Percentiles rank a stretch among this genome's conserved stretches.
Evolutionary conservation across 2,888 invertebrate genomes (phyloP).

Genomic region (Bombyx huttoni): DNA sequence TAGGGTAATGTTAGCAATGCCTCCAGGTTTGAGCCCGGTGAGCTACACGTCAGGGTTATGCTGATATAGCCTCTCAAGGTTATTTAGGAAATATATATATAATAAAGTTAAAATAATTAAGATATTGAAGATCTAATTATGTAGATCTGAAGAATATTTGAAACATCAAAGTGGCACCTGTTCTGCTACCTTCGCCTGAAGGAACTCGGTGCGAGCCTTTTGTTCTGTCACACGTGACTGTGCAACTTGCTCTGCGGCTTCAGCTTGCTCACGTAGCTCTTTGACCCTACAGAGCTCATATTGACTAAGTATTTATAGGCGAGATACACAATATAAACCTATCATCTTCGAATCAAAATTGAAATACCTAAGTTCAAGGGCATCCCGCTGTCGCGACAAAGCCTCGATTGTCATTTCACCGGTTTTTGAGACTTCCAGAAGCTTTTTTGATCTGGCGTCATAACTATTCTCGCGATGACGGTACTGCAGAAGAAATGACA

Average conservation of each 20-base stretch:
- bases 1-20: too few species aligned
- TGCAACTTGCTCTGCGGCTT: constrained; percentile 25
- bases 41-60: too few species aligned
- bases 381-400: constrained; percentile 51
- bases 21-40: too few species aligned
- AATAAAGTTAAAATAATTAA: too few species aligned
- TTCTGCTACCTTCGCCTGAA: constrained; percentile 48
- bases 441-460: constrained; percentile 49
- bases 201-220: constrained; percentile 25
- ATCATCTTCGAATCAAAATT: too few species aligned
- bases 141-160: constrained; percentile 7
- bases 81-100: too few species aligned
- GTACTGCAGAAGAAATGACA: constrained; percentile 25
- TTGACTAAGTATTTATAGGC: too few species aligned
- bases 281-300: constrained; percentile 32
- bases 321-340: too few species aligned
- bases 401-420: constrained; percentile 54
- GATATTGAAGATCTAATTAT: neutral
- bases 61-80: too few species aligned
- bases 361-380: constrained; percentile 47
- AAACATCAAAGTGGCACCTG: constrained; percentile 35
- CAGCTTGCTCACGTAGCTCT: constrained; percentile 44
- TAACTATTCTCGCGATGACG: constrained; percentile 49
- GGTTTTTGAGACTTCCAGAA: constrained; percentile 51
- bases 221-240: constrained; percentile 24